phyloP scores from a whole-genome alignment of 2,888 invertebrate species.

The Noctua fimbriata region DNA sequence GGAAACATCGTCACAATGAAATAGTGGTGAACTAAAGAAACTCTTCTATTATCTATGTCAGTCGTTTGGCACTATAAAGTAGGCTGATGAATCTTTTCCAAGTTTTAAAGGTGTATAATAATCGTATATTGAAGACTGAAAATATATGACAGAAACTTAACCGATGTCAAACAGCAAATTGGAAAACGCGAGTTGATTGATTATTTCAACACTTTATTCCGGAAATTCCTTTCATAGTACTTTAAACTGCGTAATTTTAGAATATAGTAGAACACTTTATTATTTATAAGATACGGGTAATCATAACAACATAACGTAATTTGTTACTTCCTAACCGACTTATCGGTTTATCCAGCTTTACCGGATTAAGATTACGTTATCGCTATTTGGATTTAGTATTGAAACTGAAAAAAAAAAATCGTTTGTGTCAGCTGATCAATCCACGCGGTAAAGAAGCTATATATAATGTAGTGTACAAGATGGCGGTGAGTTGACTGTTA shows the following conservation, averaged over 20 bases:
- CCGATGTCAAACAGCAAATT: not conserved
- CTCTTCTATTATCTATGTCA: not conserved
- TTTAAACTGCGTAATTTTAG: conserved; percentile 25
- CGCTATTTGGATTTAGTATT: conserved; percentile 41
- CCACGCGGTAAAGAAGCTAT: conserved; percentile 7
- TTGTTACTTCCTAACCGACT: conserved; percentile 27
- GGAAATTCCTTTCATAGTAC: not conserved
- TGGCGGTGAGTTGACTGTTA: not conserved
- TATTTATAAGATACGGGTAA: conserved; percentile 20
- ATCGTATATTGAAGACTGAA: not conserved
- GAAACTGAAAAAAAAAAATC: conserved; percentile 36
- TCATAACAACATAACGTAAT: conserved; percentile 40
- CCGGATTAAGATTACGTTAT: conserved; percentile 51
- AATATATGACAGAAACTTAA: not conserved
- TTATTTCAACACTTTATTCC: not conserved
- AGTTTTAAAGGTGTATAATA: not conserved
- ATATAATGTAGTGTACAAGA: not conserved
- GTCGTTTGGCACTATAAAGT: not conserved
- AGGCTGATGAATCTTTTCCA: not conserved
- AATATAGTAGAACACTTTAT: conserved; percentile 8
- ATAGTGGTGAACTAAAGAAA: not conserved
- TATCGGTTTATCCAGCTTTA: conserved; percentile 46
- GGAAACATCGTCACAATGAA: not conserved
- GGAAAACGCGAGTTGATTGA: not conserved
- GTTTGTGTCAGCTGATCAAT: conserved; percentile 37